Evolutionary conservation across 1,140 invertebrate genomes (phyloP), one percentile per base, ranked within the genome.

Genomic region (Neodiprion fabricii): DNA sequence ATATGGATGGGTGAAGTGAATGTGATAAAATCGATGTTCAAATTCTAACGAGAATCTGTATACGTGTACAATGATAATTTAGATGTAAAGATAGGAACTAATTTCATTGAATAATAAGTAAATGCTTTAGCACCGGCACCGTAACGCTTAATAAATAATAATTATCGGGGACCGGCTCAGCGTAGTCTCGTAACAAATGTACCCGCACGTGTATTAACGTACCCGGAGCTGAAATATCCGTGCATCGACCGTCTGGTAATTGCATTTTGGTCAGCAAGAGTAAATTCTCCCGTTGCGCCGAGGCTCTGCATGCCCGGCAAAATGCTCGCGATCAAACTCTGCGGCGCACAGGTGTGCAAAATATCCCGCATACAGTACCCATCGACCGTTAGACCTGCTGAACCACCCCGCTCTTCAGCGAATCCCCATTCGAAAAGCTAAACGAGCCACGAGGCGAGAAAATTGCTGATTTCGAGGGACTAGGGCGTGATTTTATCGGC

Each of bases 191-290:
- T 61, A 61, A 61, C 53, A 17, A 61, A 61, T 61, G 53, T 61
- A 61, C n/a, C 7, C n/a, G n/a, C n/a, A 61, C n/a, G 53, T 61
- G 53, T 4, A 17, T 61, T 12, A 14, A 17, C n/a, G n/a, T 61
- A 61, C 11, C n/a, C 7, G n/a, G n/a, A 61, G 53, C 53, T 14
- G 4, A 61, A 12, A 61, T 17, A 61, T 61, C n/a, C 53, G n/a
- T 61, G 28, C 28, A 61, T 61, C 53, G 53, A 17, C n/a, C 53
- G 53, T 61, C 53, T 61, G 53, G n/a, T 61, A 61, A 61, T 61
- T 61, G 53, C 53, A 61, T 61, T 61, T 61, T 61, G 53, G 53
- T 61, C 53, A 61, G 53, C 53, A 61, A 61, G 53, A 61, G 53
- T 61, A 61, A 61, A 61, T 61, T 61, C 53, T 61, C 11, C 9